Conservation (phyloP, 35 echinoderm and acorn worm species). For the Diadema setosum region DNA sequence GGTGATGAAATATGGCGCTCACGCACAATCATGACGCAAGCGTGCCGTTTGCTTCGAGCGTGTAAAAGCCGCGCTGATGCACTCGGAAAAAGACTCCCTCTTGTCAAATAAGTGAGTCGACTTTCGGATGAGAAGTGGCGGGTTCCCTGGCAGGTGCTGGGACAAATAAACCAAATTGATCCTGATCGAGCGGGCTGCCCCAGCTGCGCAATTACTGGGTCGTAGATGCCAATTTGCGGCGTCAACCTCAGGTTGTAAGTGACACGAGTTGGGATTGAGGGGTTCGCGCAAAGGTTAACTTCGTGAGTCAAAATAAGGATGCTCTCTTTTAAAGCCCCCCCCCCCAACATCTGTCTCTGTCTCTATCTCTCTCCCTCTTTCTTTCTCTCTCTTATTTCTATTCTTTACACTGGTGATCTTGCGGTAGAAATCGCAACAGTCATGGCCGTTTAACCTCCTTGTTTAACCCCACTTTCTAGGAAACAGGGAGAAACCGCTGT, state of each 20-base stretch:
- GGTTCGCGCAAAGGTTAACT: background rate
- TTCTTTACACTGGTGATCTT: background rate
- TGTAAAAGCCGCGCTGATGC: no score
- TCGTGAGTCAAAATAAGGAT: background rate
- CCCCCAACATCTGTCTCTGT: background rate
- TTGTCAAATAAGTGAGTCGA: background rate
- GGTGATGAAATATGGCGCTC: no score
- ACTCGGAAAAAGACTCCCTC: no score
- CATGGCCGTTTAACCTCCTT: no score
- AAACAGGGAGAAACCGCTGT: no score
- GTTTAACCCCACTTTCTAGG: no score
- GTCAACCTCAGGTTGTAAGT: background rate
- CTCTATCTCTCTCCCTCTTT: background rate
- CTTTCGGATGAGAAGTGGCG: background rate
- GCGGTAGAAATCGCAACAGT: no score
- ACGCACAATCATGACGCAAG: no score
- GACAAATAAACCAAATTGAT: background rate
- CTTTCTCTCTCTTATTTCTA: background rate
- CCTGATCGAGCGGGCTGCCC: background rate
- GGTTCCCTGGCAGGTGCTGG: background rate
- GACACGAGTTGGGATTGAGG: background rate
- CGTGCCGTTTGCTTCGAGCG: no score
- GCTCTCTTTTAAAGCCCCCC: background rate
- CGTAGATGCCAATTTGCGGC: background rate
- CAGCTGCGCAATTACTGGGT: background rate